Conservation (phyloP, 2,113 vertebrate species). For the Mobula birostris region DNA sequence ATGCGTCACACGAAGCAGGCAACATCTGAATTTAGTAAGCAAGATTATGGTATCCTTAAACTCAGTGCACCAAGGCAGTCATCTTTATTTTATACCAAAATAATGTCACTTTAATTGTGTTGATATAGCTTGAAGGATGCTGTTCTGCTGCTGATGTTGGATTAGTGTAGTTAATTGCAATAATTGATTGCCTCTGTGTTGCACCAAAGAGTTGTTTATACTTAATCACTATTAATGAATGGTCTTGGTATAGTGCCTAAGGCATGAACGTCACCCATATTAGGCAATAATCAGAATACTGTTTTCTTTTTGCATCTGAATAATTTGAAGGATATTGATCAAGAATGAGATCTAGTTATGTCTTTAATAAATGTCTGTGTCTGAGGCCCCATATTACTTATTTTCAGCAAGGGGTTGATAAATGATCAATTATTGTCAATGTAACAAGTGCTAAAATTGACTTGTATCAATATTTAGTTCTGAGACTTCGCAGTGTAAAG, state of each 20-base stretch:
- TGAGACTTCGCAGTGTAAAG: not conserved
- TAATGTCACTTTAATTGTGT: not conserved
- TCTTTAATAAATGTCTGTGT: not conserved
- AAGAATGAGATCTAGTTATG: not conserved
- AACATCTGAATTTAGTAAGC: not conserved
- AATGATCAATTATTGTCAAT: not conserved
- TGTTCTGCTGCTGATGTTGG: slow-evolving; percentile 7
- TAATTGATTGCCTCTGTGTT: slow-evolving; percentile 3
- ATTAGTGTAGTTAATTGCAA: slow-evolving; percentile 22
- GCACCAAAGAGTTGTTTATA: not conserved
- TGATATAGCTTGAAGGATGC: slow-evolving; percentile 19
- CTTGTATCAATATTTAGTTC: not conserved
- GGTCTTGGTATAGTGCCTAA: not conserved
- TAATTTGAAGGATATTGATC: not conserved
- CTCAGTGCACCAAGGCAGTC: not conserved
- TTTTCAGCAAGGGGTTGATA: not conserved
- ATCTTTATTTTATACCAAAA: not conserved
- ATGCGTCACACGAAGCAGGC: not conserved
- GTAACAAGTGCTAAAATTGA: not conserved
- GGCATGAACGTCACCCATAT: not conserved
- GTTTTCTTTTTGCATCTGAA: not conserved
- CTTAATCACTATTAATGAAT: not conserved
- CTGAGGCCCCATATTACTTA: not conserved
- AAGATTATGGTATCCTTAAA: not conserved
- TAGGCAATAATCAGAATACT: not conserved